A percentile compares a stretch with the other conserved stretches of the same genome.
Evolutionary conservation across 2,888 invertebrate genomes (phyloP).

Genomic region (Lithophane leautieri): DNA sequence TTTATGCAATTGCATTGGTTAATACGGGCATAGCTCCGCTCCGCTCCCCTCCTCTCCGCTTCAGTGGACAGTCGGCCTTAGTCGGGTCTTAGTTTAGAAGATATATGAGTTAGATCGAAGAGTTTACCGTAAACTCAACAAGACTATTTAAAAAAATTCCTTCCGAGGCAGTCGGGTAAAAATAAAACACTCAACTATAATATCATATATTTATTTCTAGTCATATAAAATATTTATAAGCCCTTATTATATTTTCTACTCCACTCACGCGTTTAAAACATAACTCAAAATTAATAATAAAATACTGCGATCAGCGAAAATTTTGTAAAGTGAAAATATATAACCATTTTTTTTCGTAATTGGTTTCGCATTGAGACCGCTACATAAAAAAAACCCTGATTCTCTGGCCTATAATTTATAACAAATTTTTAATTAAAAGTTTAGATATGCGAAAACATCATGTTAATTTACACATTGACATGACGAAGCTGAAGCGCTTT

Average conservation of each 20-base stretch:
- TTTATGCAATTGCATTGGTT: too few relatives aligned
- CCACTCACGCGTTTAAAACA: constrained; percentile 42
- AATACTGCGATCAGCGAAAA: constrained; percentile 48
- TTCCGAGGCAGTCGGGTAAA: neutral
- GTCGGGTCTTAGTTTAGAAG: too few relatives aligned
- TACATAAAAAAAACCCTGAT: constrained; percentile 42
- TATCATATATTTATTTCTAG: constrained; percentile 66
- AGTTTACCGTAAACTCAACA: too few relatives aligned
- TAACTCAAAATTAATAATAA: constrained; percentile 44
- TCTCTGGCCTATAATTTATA: constrained; percentile 28
- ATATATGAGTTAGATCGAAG: too few relatives aligned
- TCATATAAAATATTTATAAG: constrained; percentile 64
- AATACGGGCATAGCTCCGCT: too few relatives aligned
- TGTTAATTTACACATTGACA: neutral
- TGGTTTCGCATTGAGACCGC: constrained; percentile 23
- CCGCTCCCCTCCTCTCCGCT: too few relatives aligned
- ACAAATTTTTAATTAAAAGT: constrained; percentile 6
- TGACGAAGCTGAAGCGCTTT: constrained; percentile 16
- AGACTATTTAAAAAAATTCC: too few relatives aligned
- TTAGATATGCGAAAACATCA: neutral
- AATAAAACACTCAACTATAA: constrained; percentile 50
- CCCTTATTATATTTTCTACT: constrained; percentile 58
- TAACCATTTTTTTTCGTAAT: neutral
- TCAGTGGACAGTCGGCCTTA: too few relatives aligned
- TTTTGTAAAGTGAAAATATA: neutral